Evolutionary conservation across 1,140 invertebrate genomes (phyloP).

Genomic region (Euschistus heros): DNA sequence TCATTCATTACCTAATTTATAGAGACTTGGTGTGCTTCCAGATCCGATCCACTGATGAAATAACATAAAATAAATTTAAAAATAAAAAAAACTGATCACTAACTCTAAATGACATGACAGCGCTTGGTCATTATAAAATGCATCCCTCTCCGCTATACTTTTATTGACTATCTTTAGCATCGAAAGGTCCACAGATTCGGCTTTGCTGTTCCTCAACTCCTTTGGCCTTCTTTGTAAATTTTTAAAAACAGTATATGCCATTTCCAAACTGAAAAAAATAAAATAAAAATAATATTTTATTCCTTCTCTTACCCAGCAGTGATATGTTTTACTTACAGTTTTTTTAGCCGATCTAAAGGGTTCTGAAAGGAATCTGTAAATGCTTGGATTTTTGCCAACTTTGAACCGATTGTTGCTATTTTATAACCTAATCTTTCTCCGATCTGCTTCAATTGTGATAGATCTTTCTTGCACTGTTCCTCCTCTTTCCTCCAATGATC

Average conservation of each 20-base stretch:
- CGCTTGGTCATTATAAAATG: neutral
- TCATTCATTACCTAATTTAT: neutral
- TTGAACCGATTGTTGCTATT: neutral
- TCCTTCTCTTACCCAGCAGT: neutral
- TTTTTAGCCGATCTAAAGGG: neutral
- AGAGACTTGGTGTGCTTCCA: neutral
- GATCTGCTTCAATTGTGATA: neutral
- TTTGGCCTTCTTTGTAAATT: conserved; percentile 7
- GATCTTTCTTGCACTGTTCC: neutral
- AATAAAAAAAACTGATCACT: neutral
- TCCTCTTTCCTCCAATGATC: neutral
- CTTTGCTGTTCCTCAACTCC: neutral
- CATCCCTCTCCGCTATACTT: neutral
- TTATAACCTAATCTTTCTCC: neutral
- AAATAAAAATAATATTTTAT: neutral
- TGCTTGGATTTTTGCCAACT: neutral
- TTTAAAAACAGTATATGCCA: neutral
- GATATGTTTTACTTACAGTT: neutral
- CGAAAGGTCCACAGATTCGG: neutral
- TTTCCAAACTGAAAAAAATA: neutral
- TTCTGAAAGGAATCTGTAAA: neutral
- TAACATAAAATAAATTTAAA: neutral
- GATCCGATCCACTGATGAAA: neutral
- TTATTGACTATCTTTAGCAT: conserved; percentile 1
- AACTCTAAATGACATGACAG: neutral